These are phyloP conservation scores for Oreochromis spilurus DNA, from an alignment of 2,113 vertebrate species.

Conservation along the genomic window DNA sequence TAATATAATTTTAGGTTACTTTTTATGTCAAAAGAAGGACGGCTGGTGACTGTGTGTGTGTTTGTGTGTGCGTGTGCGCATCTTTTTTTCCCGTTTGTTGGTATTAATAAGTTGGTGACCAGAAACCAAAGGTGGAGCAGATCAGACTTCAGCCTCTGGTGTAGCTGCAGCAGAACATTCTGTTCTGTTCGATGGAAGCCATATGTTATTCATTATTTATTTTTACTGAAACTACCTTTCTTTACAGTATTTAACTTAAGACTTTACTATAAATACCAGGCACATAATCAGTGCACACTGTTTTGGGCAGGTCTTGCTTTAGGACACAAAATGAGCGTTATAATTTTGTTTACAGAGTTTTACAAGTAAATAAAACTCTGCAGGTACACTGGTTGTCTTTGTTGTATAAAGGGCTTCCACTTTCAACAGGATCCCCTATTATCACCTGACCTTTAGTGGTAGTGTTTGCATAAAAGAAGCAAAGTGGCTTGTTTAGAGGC, in stretches of 20 bases:
- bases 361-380: neutral
- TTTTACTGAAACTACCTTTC: neutral
- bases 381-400: neutral
- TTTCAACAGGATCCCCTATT: neutral
- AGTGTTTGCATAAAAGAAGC: neutral
- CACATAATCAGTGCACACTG: neutral
- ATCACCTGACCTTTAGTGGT: neutral
- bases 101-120: neutral
- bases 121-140: conserved; percentile 18
- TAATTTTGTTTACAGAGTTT: neutral
- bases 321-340: neutral
- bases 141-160: conserved; percentile 8
- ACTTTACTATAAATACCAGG: neutral
- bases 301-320: neutral
- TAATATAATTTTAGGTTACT: neutral
- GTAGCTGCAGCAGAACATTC: conserved; percentile 61
- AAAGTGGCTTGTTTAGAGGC: neutral
- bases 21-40: neutral
- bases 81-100: neutral
- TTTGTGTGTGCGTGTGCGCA: neutral
- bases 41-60: neutral
- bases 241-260: neutral
- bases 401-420: neutral
- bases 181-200: conserved; percentile 53
- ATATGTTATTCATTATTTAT: conserved; percentile 65